phyloP scores from a whole-genome alignment of 1,140 invertebrate genomes.

The Papilio dardanus region DNA sequence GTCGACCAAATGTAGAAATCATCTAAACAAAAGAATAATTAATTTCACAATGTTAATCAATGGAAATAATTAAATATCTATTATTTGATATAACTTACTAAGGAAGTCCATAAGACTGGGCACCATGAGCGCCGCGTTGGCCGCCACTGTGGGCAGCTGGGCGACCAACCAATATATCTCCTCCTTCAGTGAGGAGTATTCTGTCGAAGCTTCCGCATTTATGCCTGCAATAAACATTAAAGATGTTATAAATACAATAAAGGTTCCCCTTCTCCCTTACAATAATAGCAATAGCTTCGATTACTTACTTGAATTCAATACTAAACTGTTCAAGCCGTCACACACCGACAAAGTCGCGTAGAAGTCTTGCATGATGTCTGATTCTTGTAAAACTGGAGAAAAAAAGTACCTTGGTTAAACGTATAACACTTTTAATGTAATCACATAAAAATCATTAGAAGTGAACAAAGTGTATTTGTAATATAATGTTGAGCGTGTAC shows the following conservation, averaged over 20 bases:
- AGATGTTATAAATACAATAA: neutral
- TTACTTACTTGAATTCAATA: conserved; percentile 70
- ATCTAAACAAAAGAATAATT: neutral
- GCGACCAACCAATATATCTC: conserved; percentile 92
- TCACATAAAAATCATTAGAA: too few species aligned
- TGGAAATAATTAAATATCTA: neutral
- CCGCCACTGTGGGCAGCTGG: conserved; percentile 87
- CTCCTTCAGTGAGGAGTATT: conserved; percentile 88
- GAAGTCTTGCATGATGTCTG: conserved; percentile 91
- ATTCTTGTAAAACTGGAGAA: conserved; percentile 82
- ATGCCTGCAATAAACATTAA: conserved; percentile 40
- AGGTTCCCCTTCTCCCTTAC: too few species aligned
- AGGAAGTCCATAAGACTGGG: conserved; percentile 90
- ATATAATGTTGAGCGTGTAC: conserved; percentile 46
- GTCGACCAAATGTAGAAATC: too few species aligned
- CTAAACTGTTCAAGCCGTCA: conserved; percentile 86
- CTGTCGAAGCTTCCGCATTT: conserved; percentile 48
- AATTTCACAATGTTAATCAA: neutral
- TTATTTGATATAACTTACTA: conserved; percentile 80
- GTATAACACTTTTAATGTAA: neutral
- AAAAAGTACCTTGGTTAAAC: neutral
- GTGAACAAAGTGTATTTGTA: too few species aligned
- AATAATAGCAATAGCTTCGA: neutral
- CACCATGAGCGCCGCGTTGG: conserved; percentile 88
- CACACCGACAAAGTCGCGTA: conserved; percentile 89